These are phyloP conservation scores for Falco rusticolus DNA, from an alignment of 2,797 vertebrate species.

Conservation along the genomic window DNA sequence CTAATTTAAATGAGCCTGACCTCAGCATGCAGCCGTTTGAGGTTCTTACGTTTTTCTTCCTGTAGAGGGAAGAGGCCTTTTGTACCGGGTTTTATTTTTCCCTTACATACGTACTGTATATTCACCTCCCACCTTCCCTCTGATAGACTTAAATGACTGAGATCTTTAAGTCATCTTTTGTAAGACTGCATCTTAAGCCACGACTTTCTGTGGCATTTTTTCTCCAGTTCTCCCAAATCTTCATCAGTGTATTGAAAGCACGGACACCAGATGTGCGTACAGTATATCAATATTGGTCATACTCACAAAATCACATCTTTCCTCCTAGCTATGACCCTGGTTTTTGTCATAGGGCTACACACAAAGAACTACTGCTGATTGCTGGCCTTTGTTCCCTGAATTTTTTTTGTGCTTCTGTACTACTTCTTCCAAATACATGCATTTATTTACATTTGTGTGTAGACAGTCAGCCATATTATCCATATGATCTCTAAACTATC, in stretches of 20 bases:
- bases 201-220: neutral
- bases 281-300: neutral
- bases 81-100: neutral
- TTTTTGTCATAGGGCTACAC: neutral
- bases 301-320: neutral
- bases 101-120: neutral
- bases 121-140: neutral
- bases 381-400: neutral
- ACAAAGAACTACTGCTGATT: neutral
- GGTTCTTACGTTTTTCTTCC: neutral
- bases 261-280: neutral
- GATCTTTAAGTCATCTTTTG: neutral
- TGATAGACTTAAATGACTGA: neutral
- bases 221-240: neutral
- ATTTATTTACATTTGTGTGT: neutral
- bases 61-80: neutral
- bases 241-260: neutral
- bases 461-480: neutral
- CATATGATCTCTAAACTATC: neutral
- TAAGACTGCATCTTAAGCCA: neutral
- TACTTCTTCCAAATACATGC: neutral
- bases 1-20: constrained; percentile 38
- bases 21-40: constrained; percentile 18
- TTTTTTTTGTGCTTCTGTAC: neutral
- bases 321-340: neutral